phyloP scores from a whole-genome alignment of 2,113 vertebrate species.

The Ophiodon elongatus region DNA sequence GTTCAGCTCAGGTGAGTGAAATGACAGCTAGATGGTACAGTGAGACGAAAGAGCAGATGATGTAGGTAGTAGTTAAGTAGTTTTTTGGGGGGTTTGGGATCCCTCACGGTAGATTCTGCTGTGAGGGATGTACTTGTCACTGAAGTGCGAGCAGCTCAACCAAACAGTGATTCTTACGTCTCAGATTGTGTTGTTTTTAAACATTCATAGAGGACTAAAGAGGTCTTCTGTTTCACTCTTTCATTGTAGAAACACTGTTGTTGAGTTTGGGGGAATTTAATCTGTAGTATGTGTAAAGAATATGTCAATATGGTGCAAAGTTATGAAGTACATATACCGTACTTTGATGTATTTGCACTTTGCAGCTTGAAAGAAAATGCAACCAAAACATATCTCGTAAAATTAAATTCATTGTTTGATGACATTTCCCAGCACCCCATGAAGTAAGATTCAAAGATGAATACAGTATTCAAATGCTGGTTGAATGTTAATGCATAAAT shows the following conservation, averaged over 20 bases:
- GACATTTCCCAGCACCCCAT: no score
- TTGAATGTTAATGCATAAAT: not conserved
- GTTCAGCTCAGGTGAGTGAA: slow-evolving; percentile 71
- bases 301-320: not conserved
- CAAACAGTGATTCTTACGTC: not conserved
- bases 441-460: not conserved
- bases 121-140: not conserved
- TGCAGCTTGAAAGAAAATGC: not conserved
- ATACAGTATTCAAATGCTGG: not conserved
- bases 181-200: not conserved
- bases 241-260: not conserved
- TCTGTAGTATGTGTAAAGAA: not conserved
- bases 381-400: not conserved
- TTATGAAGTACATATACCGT: not conserved
- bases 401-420: not conserved
- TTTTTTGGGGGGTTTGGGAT: not conserved
- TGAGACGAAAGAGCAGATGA: no score
- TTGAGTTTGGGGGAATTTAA: not conserved
- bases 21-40: not conserved
- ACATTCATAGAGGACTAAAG: not conserved
- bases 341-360: not conserved
- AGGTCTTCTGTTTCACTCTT: not conserved
- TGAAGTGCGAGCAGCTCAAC: not conserved
- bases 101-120: not conserved
- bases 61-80: no score